These are phyloP conservation scores for Battus philenor DNA, from an alignment of 1,140 invertebrate genomes.

Conservation along the genomic window DNA sequence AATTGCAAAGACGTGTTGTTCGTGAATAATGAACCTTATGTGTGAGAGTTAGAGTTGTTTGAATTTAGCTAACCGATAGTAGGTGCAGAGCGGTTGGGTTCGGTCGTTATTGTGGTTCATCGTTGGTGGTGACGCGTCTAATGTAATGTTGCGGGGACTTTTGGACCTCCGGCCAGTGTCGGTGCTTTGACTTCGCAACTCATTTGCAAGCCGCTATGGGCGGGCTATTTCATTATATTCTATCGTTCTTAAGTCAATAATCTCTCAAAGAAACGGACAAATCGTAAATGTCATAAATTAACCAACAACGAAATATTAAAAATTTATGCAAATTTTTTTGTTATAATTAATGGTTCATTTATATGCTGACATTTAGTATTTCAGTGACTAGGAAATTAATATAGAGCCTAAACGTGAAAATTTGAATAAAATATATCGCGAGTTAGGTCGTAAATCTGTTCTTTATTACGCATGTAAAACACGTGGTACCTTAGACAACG, in stretches of 20 bases:
- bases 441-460: conserved; percentile 1
- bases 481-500: no score
- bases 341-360: not conserved
- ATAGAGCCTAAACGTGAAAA: not conserved
- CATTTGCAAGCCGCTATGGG: conserved; percentile 8
- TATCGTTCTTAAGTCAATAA: conserved; percentile 9
- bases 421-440: conserved; percentile 7
- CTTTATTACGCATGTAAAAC: conserved; percentile 8
- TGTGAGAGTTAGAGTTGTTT: conserved; percentile 1
- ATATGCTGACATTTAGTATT: conserved; percentile 2
- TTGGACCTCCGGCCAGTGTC: conserved; percentile 32
- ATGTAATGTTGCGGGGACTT: conserved; percentile 36
- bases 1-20: conserved; percentile 5
- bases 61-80: conserved; percentile 5
- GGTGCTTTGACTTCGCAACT: conserved; percentile 25
- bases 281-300: no score
- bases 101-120: conserved; percentile 29
- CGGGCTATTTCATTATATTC: conserved; percentile 2
- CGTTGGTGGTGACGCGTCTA: conserved; percentile 46
- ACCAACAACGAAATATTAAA: no score
- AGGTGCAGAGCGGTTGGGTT: conserved; percentile 7
- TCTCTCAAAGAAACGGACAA: conserved; percentile 7
- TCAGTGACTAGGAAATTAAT: not conserved
- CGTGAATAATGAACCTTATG: conserved; percentile 8
- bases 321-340: conserved; percentile 7